A percentile compares a stretch with the other conserved stretches of the same genome.
Evolutionary conservation across 1,140 invertebrate genomes (phyloP).

Genomic region (Conopomorpha cramerella): DNA sequence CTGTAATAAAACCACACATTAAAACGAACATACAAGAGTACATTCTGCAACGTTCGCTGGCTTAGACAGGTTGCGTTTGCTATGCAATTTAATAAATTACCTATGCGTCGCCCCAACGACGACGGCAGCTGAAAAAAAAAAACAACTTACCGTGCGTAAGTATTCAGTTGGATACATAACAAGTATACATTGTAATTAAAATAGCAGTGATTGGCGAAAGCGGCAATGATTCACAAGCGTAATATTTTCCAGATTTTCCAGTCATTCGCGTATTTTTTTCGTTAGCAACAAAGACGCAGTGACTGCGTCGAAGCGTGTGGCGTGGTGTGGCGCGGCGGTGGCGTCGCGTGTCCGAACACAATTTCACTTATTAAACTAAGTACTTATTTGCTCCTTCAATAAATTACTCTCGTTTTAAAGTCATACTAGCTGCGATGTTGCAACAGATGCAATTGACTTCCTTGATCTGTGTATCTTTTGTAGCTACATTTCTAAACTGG

Average conservation of each 20-base stretch:
- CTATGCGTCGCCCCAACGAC: no score
- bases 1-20: no score
- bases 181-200: conserved; percentile 17
- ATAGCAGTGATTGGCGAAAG: conserved; percentile 27
- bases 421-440: not conserved
- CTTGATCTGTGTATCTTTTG: no score
- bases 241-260: conserved; percentile 34
- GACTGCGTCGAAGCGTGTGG: conserved; percentile 17
- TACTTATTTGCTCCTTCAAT: conserved; percentile 5
- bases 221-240: conserved; percentile 25
- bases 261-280: conserved; percentile 18
- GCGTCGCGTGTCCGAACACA: conserved; percentile 17
- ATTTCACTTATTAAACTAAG: conserved; percentile 17
- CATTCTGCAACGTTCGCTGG: no score
- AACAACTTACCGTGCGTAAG: no score
- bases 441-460: no score
- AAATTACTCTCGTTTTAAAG: not conserved
- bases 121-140: no score
- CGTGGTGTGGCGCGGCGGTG: conserved; percentile 25
- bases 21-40: no score
- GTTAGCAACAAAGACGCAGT: conserved; percentile 23
- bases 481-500: no score
- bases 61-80: no score
- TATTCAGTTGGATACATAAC: no score
- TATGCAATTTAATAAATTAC: no score